phyloP scores from a whole-genome alignment of 2,888 invertebrate genomes.

The Dryococelus australis region DNA sequence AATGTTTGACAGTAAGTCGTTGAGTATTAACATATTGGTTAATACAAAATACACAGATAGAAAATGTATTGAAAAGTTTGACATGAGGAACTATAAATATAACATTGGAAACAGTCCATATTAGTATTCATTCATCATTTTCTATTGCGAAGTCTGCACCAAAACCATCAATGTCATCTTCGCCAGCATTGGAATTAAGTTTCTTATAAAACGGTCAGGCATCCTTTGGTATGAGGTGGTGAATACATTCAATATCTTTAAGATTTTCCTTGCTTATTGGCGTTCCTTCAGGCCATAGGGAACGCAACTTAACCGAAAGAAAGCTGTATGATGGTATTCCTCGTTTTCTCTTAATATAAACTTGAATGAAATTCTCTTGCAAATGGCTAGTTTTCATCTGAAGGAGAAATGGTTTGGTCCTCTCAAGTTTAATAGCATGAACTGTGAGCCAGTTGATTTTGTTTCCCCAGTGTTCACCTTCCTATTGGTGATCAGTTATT shows the following conservation, averaged over 20 bases:
- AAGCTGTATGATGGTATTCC: conserved; percentile 21
- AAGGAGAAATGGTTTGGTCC: conserved; percentile 3
- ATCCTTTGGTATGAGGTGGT: neutral
- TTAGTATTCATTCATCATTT: no score
- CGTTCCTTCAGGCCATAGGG: neutral
- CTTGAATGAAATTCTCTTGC: conserved; percentile 30
- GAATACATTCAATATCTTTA: neutral
- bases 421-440: neutral
- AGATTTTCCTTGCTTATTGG: conserved; percentile 7
- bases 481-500: neutral
- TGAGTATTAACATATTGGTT: no score
- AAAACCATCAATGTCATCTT: no score
- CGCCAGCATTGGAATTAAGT: no score
- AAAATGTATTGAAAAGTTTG: no score
- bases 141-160: no score
- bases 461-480: neutral
- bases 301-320: neutral
- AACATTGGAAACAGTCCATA: no score
- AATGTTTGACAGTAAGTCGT: no score
- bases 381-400: neutral
- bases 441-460: conserved; percentile 20
- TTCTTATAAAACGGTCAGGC: no score
- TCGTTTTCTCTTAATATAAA: conserved; percentile 29
- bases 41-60: no score
- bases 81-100: no score